Evolutionary conservation across 2,113 vertebrate genomes (phyloP).

Genomic region (Aegotheles bennettii): DNA sequence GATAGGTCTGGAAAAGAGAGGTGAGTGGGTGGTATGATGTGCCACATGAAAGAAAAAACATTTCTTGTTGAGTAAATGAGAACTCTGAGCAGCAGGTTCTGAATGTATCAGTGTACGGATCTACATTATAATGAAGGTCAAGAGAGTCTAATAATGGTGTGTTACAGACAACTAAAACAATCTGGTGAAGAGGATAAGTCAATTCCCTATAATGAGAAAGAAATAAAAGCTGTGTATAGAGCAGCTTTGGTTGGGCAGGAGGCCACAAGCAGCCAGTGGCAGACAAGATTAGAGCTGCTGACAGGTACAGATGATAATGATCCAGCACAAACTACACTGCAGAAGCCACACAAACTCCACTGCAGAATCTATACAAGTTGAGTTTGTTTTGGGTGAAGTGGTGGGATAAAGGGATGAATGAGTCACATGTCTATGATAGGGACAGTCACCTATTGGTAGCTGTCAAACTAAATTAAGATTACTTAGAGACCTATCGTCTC

Average conservation of each 20-base stretch:
- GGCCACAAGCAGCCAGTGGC: neutral
- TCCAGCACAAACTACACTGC: neutral
- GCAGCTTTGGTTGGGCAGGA: neutral
- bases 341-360: neutral
- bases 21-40: neutral
- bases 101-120: rapidly evolving
- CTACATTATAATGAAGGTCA: neutral
- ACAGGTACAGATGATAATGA: neutral
- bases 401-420: neutral
- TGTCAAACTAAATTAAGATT: neutral
- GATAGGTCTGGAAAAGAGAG: neutral
- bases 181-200: neutral
- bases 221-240: neutral
- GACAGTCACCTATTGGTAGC: neutral
- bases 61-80: neutral
- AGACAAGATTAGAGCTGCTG: neutral
- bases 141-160: neutral
- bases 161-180: neutral
- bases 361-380: neutral
- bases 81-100: neutral
- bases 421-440: neutral
- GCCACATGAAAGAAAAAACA: neutral
- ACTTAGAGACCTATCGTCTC: neutral
- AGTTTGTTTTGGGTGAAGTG: neutral
- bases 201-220: neutral